A percentile compares a stretch with the other conserved stretches of the same genome.
Evolutionary conservation across 2,113 vertebrate species (phyloP).

Genomic region (Thunnus thynnus): DNA sequence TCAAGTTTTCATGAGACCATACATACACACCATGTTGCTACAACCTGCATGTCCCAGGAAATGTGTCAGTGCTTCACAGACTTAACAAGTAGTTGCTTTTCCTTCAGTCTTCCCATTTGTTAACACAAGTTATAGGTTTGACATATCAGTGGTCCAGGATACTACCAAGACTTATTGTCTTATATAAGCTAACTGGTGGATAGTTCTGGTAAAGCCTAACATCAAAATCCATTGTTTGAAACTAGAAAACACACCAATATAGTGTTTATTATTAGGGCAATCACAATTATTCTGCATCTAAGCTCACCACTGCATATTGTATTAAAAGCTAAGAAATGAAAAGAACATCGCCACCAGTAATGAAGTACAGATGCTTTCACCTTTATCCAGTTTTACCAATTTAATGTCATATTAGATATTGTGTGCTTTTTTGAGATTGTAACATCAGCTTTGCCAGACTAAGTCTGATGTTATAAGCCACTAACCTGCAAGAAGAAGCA

Average conservation of each 20-base stretch:
- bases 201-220: background rate
- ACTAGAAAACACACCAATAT: background rate
- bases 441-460: background rate
- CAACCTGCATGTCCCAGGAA: background rate
- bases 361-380: background rate
- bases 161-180: no score
- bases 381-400: constrained; percentile 4
- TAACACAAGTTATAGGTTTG: background rate
- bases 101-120: background rate
- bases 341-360: background rate
- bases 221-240: background rate
- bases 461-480: background rate
- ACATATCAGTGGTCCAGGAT: background rate
- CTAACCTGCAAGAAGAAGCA: background rate
- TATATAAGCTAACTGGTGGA: background rate
- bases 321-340: background rate
- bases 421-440: constrained; percentile 10
- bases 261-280: background rate
- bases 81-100: background rate
- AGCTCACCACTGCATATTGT: background rate
- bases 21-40: background rate
- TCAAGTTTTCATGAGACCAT: background rate
- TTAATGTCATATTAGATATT: background rate
- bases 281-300: background rate
- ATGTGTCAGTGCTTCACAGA: background rate